phyloP scores from a whole-genome alignment of 2,797 vertebrate genomes.

The Morelia viridis region DNA sequence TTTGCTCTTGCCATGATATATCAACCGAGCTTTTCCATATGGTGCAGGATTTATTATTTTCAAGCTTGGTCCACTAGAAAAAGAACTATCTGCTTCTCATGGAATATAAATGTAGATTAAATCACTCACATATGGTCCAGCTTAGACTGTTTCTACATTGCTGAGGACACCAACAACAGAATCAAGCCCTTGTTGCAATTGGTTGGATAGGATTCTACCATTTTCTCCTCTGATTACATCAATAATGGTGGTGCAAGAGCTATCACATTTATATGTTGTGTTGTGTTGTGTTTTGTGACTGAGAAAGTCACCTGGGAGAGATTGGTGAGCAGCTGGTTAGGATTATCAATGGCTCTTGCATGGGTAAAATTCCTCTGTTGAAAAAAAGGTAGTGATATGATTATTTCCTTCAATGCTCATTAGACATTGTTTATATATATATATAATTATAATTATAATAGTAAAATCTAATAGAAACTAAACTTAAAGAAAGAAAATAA shows the following conservation, averaged over 20 bases:
- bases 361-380: too few relatives aligned
- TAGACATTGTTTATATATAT: not conserved
- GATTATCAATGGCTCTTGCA: too few relatives aligned
- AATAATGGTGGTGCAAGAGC: not conserved
- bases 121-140: not conserved
- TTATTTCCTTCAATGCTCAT: not conserved
- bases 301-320: not conserved
- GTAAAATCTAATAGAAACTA: too few relatives aligned
- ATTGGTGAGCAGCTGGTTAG: too few relatives aligned
- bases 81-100: not conserved
- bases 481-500: too few relatives aligned
- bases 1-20: not conserved
- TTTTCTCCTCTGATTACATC: not conserved
- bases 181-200: not conserved
- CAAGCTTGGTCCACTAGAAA: not conserved
- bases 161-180: not conserved
- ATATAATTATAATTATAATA: too few relatives aligned
- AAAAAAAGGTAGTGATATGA: not conserved
- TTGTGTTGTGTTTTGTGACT: not conserved
- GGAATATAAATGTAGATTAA: not conserved
- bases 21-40: not conserved
- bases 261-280: not conserved
- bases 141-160: not conserved
- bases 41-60: not conserved
- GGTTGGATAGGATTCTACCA: not conserved